Conservation (phyloP, 1,140 invertebrate genomes). For the Tribolium castaneum region DNA sequence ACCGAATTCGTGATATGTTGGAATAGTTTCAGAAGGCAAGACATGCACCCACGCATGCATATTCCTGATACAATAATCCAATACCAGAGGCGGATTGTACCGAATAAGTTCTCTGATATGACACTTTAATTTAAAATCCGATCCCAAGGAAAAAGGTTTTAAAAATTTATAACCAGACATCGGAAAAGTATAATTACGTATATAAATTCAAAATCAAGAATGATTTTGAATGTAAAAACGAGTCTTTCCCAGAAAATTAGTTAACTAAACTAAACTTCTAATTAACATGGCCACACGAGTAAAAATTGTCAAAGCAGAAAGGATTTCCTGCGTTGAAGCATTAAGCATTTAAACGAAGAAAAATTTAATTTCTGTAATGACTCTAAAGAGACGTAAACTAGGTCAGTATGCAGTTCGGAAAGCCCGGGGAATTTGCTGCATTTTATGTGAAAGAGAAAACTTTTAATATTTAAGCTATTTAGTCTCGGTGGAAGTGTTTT, state of each 20-base stretch:
- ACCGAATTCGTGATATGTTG: background rate
- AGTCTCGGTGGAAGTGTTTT: background rate
- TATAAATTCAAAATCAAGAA: too few species aligned
- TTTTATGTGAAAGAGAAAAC: background rate
- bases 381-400: background rate
- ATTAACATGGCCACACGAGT: background rate
- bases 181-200: too few species aligned
- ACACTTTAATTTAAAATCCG: too few species aligned
- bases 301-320: background rate
- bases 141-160: too few species aligned
- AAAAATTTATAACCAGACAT: too few species aligned
- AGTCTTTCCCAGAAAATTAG: background rate
- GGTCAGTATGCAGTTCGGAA: background rate
- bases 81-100: background rate
- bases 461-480: background rate
- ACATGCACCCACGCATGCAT: background rate
- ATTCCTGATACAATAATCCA: background rate
- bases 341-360: background rate
- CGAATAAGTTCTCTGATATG: too few species aligned
- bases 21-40: background rate
- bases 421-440: background rate
- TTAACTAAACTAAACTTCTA: background rate
- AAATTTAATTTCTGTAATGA: background rate
- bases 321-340: background rate
- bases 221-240: too few species aligned